A percentile compares a stretch with the other conserved stretches of the same genome.
Conservation (phyloP, 2,113 vertebrate genomes). For the Hydropotes inermis region DNA sequence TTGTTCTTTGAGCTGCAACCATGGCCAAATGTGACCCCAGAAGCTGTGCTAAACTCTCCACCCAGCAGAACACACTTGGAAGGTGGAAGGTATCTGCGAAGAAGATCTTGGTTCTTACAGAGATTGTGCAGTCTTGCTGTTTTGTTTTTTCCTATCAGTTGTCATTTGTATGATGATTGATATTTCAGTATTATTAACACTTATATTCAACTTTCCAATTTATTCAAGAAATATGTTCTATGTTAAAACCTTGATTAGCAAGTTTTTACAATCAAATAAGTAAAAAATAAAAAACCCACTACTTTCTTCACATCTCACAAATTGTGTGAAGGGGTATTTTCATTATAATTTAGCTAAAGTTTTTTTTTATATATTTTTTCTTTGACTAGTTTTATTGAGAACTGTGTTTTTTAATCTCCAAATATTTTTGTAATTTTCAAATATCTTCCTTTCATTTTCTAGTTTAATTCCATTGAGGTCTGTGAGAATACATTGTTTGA, state of each 20-base stretch:
- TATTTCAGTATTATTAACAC: not conserved
- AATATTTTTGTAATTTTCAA: not conserved
- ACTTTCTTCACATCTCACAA: not conserved
- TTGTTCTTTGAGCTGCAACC: not conserved
- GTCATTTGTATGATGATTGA: constrained; percentile 8
- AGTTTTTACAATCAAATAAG: constrained; percentile 14
- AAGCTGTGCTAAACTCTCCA: not conserved
- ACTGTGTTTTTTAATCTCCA: not conserved
- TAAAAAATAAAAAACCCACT: not conserved
- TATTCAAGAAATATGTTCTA: constrained; percentile 38
- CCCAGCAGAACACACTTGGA: not conserved
- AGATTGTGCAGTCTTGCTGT: not conserved
- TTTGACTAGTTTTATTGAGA: not conserved
- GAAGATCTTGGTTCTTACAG: not conserved
- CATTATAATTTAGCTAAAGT: not conserved
- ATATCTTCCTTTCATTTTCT: not conserved
- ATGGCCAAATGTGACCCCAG: not conserved
- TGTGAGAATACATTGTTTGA: not conserved
- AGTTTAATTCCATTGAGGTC: not conserved
- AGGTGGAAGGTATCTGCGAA: not conserved
- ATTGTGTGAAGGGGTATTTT: not conserved
- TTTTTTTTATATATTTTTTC: not conserved
- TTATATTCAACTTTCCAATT: constrained; percentile 42
- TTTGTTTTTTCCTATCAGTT: not conserved
- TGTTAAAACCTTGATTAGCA: constrained; percentile 57